Percentiles rank a stretch among this genome's conserved stretches.
These are phyloP conservation scores for Drosophila teissieri DNA, from an alignment of 1,140 invertebrate species.

Conservation along the genomic window DNA sequence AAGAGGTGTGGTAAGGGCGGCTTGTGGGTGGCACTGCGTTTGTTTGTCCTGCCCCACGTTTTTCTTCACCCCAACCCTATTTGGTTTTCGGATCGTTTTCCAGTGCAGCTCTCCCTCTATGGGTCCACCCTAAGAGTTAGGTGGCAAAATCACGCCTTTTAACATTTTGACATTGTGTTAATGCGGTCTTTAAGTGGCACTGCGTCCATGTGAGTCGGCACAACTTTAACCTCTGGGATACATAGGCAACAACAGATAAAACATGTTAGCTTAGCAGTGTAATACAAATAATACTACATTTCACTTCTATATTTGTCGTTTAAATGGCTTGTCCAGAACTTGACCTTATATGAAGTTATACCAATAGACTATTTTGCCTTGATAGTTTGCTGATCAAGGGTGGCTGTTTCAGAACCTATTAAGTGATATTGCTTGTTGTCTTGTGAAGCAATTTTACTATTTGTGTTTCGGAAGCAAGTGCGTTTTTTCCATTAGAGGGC, in stretches of 20 bases:
- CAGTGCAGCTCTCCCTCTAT: conserved; percentile 30
- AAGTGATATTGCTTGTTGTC: too few species aligned
- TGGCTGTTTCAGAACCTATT: too few species aligned
- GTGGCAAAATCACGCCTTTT: conserved; percentile 74
- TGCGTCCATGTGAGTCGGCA: conserved; percentile 6
- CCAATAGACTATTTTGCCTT: too few species aligned
- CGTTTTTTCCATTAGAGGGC: too few species aligned
- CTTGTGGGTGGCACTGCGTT: conserved; percentile 58
- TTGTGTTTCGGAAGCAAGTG: too few species aligned
- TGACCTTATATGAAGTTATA: too few species aligned
- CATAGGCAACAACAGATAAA: neutral
- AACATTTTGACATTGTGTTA: conserved; percentile 82
- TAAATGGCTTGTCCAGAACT: too few species aligned
- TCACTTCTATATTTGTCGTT: too few species aligned
- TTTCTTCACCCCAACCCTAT: neutral
- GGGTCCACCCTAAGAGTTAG: conserved; percentile 16
- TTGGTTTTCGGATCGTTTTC: conserved; percentile 43
- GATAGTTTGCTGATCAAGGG: too few species aligned
- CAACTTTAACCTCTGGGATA: conserved; percentile 17
- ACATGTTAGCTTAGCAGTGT: too few species aligned
- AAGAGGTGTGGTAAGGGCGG: conserved; percentile 7
- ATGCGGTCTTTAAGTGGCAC: conserved; percentile 67
- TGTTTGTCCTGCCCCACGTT: conserved; percentile 47
- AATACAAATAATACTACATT: too few species aligned
- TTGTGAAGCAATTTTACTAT: too few species aligned